Evolutionary conservation across 2,113 vertebrate genomes (phyloP), one percentile per base, ranked within the genome.

Genomic region (Callipepla squamata): DNA sequence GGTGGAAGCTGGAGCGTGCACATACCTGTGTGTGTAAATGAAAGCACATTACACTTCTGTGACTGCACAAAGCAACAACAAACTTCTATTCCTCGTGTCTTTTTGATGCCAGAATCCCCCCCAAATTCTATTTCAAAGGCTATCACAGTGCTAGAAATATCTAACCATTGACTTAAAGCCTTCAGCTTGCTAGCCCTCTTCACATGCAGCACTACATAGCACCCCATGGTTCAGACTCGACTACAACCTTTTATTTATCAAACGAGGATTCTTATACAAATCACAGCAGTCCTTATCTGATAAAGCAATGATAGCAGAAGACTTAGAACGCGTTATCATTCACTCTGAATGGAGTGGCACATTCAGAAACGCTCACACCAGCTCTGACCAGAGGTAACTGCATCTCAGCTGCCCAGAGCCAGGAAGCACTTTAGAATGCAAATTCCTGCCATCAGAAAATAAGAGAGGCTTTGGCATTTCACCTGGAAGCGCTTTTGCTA

Each of bases 371-470:
- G 26, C 50, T 20, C 36, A 10, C 17, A 78, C 20, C 59, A 65
- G 51, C 40, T 34, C 30, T 65, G 61, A 44, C 38, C n/a, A 63
- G 38, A 36, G 45, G 11, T 17, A 42, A 23, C 6, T 32, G 6
- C 59, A 9, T 15, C 44, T 22, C 61, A 73, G 22, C 28, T 3
- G 0, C 8, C 66, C 58, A 38, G 36, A 61, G 65, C 25, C 72
- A 74, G 85, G 76, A 90, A 85, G 51, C 12, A 7, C 69, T 89
- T 79, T 18, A 50, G 25, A 65, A 78, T 93, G 75, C 32, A 80
- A 70, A 91, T 75, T 61, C 42, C 59, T 30, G 65, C 72, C 57
- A 66, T 38, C 47, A 19, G 67, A 68, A 59, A 73, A 28, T 50
- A n/a, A 15, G 17, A 62, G 32, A 78, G 15, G 57, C 10, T 81